Conservation (phyloP, 2,113 vertebrate genomes). For the Proterorhinus semilunaris region DNA sequence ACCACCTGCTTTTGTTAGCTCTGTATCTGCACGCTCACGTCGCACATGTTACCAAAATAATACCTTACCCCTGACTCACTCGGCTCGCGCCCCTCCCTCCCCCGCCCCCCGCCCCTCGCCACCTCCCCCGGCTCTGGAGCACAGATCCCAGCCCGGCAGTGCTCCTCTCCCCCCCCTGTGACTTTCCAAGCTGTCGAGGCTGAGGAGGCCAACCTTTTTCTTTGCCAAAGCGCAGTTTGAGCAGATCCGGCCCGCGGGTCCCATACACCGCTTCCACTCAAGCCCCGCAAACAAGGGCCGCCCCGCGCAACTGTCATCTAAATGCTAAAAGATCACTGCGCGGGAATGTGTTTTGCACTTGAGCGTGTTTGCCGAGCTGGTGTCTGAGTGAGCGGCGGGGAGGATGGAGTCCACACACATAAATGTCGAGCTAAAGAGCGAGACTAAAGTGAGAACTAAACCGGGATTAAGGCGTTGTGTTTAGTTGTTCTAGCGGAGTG, state of each 20-base stretch:
- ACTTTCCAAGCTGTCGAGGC: constrained; percentile 79
- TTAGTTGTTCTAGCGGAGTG: no score
- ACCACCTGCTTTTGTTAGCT: constrained; percentile 6
- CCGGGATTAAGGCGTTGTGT: neutral
- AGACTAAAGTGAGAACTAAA: neutral
- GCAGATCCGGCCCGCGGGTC: constrained; percentile 73
- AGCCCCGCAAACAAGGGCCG: constrained; percentile 67
- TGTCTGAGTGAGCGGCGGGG: constrained; percentile 34
- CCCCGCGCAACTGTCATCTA: constrained; percentile 67
- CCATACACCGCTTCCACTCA: constrained; percentile 59
- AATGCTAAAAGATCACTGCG: constrained; percentile 62
- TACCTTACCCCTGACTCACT: constrained; percentile 54
- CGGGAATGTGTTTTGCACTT: constrained; percentile 48
- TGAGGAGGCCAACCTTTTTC: constrained; percentile 61
- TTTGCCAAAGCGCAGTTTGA: constrained; percentile 79
- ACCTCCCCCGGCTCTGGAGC: constrained; percentile 32
- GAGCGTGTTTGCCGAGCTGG: constrained; percentile 36
- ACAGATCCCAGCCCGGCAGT: constrained; percentile 58
- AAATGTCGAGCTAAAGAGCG: neutral
- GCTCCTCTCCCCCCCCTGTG: constrained; percentile 69
- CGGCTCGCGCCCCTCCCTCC: constrained; percentile 1
- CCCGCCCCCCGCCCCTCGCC: constrained; percentile 8
- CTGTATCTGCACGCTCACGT: constrained; percentile 30
- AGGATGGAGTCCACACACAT: constrained; percentile 41
- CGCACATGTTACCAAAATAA: constrained; percentile 57